Evolutionary conservation across 2,113 vertebrate species (phyloP).

Genomic region (western clawed frog (Xenopus tropicalis)): UCB_Xtro_10.0 CM004443.2:64153001-64153500

Average conservation of each 20-base stretch:
- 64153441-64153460: not conserved
- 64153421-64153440: not conserved
- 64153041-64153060: constrained; percentile 1
- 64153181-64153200: not conserved
- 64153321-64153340: not conserved
- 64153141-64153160: not conserved
- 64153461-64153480: not conserved
- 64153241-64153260: not conserved
- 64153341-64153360: not conserved
- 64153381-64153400: not conserved
- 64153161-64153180: not conserved
- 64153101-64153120: not conserved
- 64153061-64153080: not conserved
- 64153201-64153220: not conserved
- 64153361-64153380: not conserved
- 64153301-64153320: not conserved
- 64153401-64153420: not conserved
- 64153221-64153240: not conserved
- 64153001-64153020: not conserved
- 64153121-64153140: not conserved
- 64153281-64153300: not conserved
- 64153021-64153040: not conserved
- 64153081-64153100: constrained; percentile 3
- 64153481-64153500: not conserved
- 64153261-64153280: not conserved